A percentile compares a stretch with the other conserved stretches of the same genome.
Conservation (phyloP, 2,888 invertebrate species). For the Stratiomys singularior region DNA sequence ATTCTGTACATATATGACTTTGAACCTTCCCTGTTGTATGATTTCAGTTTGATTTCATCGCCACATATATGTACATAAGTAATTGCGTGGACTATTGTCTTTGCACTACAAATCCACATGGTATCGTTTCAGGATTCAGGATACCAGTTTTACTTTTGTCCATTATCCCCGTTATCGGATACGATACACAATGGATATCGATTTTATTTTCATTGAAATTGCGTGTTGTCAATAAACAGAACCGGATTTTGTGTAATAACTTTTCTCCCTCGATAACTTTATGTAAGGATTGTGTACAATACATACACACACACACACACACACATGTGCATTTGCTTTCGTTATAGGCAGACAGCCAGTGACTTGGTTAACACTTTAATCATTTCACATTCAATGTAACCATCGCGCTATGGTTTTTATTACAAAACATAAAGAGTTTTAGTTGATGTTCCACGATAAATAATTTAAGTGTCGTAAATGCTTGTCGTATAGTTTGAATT, state of each 20-base stretch:
- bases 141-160: conserved; percentile 34
- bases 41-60: conserved; percentile 30
- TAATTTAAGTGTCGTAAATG: no score
- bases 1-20: conserved; percentile 25
- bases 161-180: conserved; percentile 30
- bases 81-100: conserved; percentile 35
- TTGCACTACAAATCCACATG: conserved; percentile 25
- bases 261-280: neutral
- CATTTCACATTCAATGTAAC: conserved; percentile 3
- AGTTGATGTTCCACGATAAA: no score
- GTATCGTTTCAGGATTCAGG: conserved; percentile 36
- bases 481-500: no score
- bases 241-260: conserved; percentile 23
- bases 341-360: neutral
- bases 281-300: no score
- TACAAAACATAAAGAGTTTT: no score
- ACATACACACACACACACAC: no score
- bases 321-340: neutral
- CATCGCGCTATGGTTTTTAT: neutral
- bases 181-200: conserved; percentile 34
- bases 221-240: conserved; percentile 42
- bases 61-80: neutral
- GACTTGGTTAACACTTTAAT: conserved; percentile 39
- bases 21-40: conserved; percentile 24
- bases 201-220: conserved; percentile 45